Base-by-base conservation (phyloP, 2,113 vertebrate genomes). In the Misgurnus anguillicaudatus region DNA sequence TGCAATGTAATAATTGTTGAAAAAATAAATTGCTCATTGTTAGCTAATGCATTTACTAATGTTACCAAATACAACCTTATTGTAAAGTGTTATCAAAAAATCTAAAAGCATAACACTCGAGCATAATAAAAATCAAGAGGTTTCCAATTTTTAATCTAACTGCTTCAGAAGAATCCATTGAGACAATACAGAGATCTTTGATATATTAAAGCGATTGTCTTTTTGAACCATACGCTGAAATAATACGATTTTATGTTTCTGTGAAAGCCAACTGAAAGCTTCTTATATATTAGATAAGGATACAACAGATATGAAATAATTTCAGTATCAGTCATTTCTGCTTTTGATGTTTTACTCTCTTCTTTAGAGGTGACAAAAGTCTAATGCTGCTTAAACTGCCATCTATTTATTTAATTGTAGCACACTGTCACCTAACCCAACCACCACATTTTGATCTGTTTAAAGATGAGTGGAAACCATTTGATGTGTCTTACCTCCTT, bases 371-470 rank as follows among this genome's bases (percentile, higher is more conserved):
- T 65, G 73, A 70, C 51, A 6, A 8, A n/a, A 76, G 24, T 3
- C 24, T 31, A 31, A 31, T 47, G 57, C 51, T 55, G 42, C 36
- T 51, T 55, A 16, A 38, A 31, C 21, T 11, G n/a, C 45, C 19
- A 3, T 38, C 13, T 39, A 55, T 69, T 74, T 41, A 61, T 70
- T 19, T 81, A 79, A 81, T 81, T 83, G 51, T 60, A 42, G 24
- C 45, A 79, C 75, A 63, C 21, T 61, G 53, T 70, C 60, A 38
- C 75, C 65, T 21, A 67, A 39, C 42, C 51, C 6, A 76, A 13
- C 65, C 62, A 42, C 55, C 55, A n/a, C 17, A 55, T 55, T 79
- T 21, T 77, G 51, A 45, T 21, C 31, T 19, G 7, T 6, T 45
- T 21, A 38, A 57, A 68, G 74, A 82, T 19, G 60, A 77, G 16